Base-by-base conservation (phyloP, 2,113 vertebrate species). In the Eonycteris spelaea region DNA sequence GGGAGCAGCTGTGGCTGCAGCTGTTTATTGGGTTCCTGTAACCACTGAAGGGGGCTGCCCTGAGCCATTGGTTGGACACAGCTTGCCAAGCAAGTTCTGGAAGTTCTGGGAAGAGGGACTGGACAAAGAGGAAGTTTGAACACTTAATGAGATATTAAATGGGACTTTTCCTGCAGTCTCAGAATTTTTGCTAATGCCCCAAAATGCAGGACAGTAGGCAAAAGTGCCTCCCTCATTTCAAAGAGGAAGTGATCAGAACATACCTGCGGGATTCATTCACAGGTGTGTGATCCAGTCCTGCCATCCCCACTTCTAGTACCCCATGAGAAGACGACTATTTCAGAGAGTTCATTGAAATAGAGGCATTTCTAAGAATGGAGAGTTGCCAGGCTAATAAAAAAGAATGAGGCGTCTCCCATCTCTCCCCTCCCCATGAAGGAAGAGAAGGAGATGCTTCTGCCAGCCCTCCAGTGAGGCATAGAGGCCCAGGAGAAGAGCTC, bases 391-490 rank as follows among this genome's bases (percentile, higher is more conserved):
- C 22, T 3, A 33, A 19, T 5, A 30, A 94, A 43, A 51, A 83
- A 79, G 33, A 24, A 45, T 61, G 18, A 3, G 38, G 24, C 35
- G 1, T 12, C 26, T 63, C n/a, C 38, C 51, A 22, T 51, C 30
- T 12, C 35, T 26, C 21, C 43, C 45, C 33, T 71, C 7, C 8
- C 65, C 51, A 73, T 10, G 40, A 51, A 79, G 59, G 33, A n/a
- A 61, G 43, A 13, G 13, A 55, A 13, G 35, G 35, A 19, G 10
- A 28, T 26, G n/a, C 48, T 43, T 65, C 86, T 75, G 1, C 12
- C 13, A 35, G 26, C 1, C n/a, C 12, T 43, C 13, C 7, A 40
- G 38, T 1, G 3, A 71, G 19, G 21, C 30, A 33, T 5, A 0
- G 30, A 12, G 9, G 1, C 45, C 14, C 3, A 70, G 53, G 15